Evolutionary conservation across 1,140 invertebrate species (phyloP).

Genomic region (Panagrolaimus sp.): DNA sequence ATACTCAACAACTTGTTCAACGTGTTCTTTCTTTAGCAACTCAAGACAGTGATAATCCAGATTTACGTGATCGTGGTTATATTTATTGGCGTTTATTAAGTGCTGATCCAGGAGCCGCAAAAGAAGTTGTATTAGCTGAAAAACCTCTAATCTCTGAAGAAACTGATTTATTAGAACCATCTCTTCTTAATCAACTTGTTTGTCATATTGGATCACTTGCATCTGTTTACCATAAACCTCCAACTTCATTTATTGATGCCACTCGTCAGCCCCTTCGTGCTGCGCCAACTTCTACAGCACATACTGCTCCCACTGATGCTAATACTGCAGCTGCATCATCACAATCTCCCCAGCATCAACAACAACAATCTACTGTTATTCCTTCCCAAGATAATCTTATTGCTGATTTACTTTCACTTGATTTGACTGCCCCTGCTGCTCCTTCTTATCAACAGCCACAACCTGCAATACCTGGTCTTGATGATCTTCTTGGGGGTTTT

Average conservation of each 20-base stretch:
- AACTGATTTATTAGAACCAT: slow-evolving; percentile 94
- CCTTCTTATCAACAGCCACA: slow-evolving; percentile 43
- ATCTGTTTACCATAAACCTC: slow-evolving; percentile 98
- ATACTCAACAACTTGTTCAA: slow-evolving; percentile 96
- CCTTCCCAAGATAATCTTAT: slow-evolving; percentile 85
- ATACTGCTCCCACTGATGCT: slow-evolving; percentile 44
- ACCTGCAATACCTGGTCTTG: slow-evolving; percentile 17
- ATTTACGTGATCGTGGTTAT: slow-evolving; percentile 93
- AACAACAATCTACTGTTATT: slow-evolving; percentile 69
- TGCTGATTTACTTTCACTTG: slow-evolving; percentile 91
- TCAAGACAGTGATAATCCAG: slow-evolving; percentile 95
- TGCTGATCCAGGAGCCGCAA: slow-evolving; percentile 94
- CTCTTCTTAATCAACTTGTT: slow-evolving; percentile 92
- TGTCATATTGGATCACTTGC: slow-evolving; percentile 97
- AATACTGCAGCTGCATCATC: neutral
- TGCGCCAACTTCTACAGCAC: slow-evolving; percentile 8
- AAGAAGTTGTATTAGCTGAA: slow-evolving; percentile 93
- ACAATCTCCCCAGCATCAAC: neutral
- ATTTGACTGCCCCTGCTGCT: slow-evolving; percentile 59
- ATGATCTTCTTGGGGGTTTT: slow-evolving; percentile 70
- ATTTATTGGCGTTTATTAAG: slow-evolving; percentile 98
- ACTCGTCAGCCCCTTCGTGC: slow-evolving; percentile 61
- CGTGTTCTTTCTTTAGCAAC: slow-evolving; percentile 62
- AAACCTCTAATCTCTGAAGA: slow-evolving; percentile 99
- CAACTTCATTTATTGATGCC: slow-evolving; percentile 91